Evolutionary conservation across 2,888 invertebrate species (phyloP), one percentile per base, ranked within the genome.

Genomic region (Allophyes oxyacanthae): DNA sequence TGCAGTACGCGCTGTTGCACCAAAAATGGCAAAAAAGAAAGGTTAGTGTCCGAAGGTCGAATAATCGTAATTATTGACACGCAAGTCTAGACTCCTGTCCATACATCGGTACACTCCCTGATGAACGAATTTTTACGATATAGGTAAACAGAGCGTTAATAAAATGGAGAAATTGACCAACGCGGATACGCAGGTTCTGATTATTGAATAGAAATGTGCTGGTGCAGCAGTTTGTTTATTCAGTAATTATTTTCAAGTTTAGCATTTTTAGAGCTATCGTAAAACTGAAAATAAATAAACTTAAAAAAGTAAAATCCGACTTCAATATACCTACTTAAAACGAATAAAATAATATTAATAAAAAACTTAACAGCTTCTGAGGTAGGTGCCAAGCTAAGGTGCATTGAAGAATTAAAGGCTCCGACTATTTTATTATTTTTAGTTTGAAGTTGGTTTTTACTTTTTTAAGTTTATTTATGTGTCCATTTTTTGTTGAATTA

Each of bases 1-100:
- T 52, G 75, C 43, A 75, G 77, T 61, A 59, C 30, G 46, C 34
- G 64, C 60, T 37, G 48, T 68, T 53, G 64, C 46, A 56, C 51
- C 53, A 25, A 65, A 64, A 59, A 59, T 45, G 32, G 64, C 43
- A 57, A 72, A 72, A 74, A 71, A 58, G 67, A 77, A 71, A 78
- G 75, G 78, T 78, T 65, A 71, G 59, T 66, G 75, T 66, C 59
- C 77, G 68, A 75, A 77, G 75, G 82, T 81, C 78, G 66, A 56
- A 50, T n/a, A n/a, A n/a, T 68, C 65, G 73, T 74, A 74, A 72
- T 64, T 66, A 55, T 78, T 71, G 65, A 74, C 65, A 60, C 55
- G 61, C 41, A 36, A 63, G 75, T 77, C 73, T 77, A 75, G 72
- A 79, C 73, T 72, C 56, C 62, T 63, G 53, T 50, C 40, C 64